Evolutionary conservation across 2,113 vertebrate genomes (phyloP), one percentile per base, ranked within the genome.

Genomic region (Pholis gunnellus): DNA sequence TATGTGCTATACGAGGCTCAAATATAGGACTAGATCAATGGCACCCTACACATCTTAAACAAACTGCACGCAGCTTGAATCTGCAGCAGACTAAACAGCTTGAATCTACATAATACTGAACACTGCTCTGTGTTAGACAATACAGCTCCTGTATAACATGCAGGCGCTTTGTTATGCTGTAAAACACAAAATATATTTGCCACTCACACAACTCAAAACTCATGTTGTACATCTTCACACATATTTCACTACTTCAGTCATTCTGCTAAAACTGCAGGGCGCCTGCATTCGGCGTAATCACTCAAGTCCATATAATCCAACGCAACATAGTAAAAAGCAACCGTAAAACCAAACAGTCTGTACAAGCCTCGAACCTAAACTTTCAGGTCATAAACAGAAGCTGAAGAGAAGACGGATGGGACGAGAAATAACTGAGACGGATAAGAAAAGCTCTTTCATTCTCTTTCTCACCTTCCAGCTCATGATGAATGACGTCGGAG

Each of bases 401-500:
- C 73, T 50, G 38, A 71, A n/a, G 70, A 31, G 22, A 82, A 73
- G 79, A 79, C 42, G 60, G 40, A 79, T 25, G 68, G 46, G 72
- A 83, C 71, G 76, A 83, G 29, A 81, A 86, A 87, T 77, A 76
- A 84, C 59, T 77, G 73, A 79, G 87, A 84, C 5, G 38, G 69
- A 85, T 68, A 38, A 38, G 65, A 79, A 38, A 44, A 44, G 82
- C 52, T 72, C 67, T 40, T 60, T 87, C 73, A 82, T 82, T 59
- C 11, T 50, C 54, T 5, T 46, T 82, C 97, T 98, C 94, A 99
- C 98, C 97, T 95, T 97, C 96, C 76, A 99, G 96, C 84, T 99
- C 98, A 0, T 96, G 97, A 94, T 99, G 98, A 90, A 99, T 99
- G 89, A 99, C 96, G 67, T 97, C 96, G 1, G 95, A 94, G 20